phyloP scores from a whole-genome alignment of 2,113 vertebrate species.

The Hystrix brachyura region DNA sequence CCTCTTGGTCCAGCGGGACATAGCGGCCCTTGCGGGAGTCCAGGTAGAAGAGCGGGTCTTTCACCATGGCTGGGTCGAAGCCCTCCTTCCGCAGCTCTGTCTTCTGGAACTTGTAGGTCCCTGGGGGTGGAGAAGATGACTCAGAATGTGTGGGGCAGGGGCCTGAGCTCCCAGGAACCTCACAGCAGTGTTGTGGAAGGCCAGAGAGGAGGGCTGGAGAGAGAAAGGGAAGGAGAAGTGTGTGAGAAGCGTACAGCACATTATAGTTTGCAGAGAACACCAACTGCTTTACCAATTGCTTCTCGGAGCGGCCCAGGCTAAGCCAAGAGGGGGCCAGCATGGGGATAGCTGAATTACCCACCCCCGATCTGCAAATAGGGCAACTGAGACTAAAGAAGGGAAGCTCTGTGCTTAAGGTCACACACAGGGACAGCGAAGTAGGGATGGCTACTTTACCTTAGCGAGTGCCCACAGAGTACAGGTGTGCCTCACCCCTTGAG shows the following conservation, averaged over 20 bases:
- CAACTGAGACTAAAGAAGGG: neutral
- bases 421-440: neutral
- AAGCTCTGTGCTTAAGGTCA: neutral
- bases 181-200: neutral
- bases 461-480: neutral
- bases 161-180: neutral
- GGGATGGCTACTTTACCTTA: neutral
- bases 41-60: slow-evolving; percentile 95
- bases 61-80: slow-evolving; percentile 90
- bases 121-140: slow-evolving; percentile 81
- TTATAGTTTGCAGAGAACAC: neutral
- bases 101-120: slow-evolving; percentile 99
- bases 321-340: too few species aligned
- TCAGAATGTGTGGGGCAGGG: neutral
- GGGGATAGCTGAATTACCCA: neutral
- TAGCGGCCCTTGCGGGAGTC: slow-evolving; percentile 93
- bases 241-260: neutral
- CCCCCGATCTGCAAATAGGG: neutral
- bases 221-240: neutral
- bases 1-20: slow-evolving; percentile 88
- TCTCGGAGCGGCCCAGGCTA: neutral
- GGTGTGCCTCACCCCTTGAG: neutral
- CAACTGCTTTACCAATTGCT: fast-evolving
- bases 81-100: slow-evolving; percentile 93
- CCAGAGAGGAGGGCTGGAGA: neutral